Conservation (phyloP, 2,113 vertebrate species). For the Oplegnathus fasciatus region DNA sequence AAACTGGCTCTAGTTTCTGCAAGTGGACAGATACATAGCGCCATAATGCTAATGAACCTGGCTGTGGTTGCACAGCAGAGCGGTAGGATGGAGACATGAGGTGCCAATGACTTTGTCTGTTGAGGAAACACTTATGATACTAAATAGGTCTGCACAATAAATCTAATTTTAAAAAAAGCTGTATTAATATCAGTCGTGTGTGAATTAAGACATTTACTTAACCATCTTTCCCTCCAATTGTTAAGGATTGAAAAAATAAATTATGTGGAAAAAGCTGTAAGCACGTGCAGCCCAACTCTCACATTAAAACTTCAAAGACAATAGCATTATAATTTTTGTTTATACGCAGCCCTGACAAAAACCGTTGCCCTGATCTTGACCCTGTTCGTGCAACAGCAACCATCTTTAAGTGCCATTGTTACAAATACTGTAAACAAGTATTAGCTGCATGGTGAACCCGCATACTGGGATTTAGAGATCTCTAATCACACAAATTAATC, state of each 20-base stretch:
- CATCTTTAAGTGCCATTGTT: conserved; percentile 39
- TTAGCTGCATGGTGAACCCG: conserved; percentile 50
- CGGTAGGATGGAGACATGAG: neutral
- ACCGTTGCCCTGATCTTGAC: neutral
- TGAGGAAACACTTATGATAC: neutral
- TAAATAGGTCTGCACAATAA: neutral
- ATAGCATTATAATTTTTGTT: conserved; percentile 6
- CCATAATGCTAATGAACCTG: neutral
- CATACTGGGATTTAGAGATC: conserved; percentile 64
- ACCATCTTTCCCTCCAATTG: neutral
- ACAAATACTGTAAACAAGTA: conserved; percentile 73
- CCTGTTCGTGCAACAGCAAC: neutral
- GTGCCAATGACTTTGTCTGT: neutral
- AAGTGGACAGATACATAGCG: conserved; percentile 6
- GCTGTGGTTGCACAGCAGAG: neutral
- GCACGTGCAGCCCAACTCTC: neutral
- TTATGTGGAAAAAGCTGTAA: neutral
- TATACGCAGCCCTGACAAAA: neutral
- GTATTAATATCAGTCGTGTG: neutral
- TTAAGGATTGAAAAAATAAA: neutral
- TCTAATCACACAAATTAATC: conserved; percentile 83
- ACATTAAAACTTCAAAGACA: conserved; percentile 21
- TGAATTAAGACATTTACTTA: neutral
- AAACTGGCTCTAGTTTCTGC: conserved; percentile 11
- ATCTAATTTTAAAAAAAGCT: neutral